Evolutionary conservation across 1,140 invertebrate genomes (phyloP).

Genomic region (Laupala kohalensis): DNA sequence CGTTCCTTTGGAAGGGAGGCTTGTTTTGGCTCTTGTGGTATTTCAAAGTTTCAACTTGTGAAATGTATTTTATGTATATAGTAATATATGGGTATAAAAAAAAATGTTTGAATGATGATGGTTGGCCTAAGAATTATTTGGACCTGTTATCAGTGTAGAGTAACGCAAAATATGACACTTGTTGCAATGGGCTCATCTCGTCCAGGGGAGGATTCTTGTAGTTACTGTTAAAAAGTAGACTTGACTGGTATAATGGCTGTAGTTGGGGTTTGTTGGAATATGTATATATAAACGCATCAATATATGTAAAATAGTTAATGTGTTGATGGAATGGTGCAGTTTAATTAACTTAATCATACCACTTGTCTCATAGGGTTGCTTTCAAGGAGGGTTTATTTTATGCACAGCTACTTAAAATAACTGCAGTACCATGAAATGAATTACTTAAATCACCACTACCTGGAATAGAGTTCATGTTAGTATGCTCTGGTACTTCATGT

Average conservation of each 20-base stretch:
- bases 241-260: background rate
- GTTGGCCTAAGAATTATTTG: background rate
- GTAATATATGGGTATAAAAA: background rate
- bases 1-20: no score
- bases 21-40: background rate
- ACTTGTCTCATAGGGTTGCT: background rate
- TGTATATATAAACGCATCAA: background rate
- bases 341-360: background rate
- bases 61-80: background rate
- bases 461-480: background rate
- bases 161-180: background rate
- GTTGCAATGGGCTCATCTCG: background rate
- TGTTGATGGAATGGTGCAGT: background rate
- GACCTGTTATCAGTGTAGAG: background rate
- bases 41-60: background rate
- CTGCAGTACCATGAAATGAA: background rate
- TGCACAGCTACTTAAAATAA: background rate
- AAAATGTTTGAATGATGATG: background rate
- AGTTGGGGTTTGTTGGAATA: background rate
- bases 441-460: background rate
- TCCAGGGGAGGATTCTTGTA: background rate
- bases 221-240: background rate
- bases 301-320: background rate
- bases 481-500: background rate
- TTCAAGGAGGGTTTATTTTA: background rate